A percentile compares a stretch with the other conserved stretches of the same genome.
Conservation (phyloP, 2,113 vertebrate species). For the Monarcha castaneiventris region DNA sequence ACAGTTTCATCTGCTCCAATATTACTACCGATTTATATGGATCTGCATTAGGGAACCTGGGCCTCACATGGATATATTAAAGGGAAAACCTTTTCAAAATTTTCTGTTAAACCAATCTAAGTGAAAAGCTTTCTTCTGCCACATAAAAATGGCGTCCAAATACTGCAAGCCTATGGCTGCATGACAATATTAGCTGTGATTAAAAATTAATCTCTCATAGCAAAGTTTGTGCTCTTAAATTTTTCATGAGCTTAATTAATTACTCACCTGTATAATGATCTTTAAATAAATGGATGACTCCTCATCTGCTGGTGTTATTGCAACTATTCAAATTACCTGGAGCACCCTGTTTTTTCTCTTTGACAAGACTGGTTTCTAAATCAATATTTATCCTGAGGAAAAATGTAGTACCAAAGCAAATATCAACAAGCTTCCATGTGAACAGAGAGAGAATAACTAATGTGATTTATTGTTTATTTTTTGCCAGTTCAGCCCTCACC, state of each 20-base stretch:
- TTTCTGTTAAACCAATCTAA: neutral
- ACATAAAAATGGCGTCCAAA: neutral
- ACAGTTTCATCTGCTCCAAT: neutral
- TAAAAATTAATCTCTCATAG: neutral
- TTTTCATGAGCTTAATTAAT: neutral
- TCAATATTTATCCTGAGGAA: neutral
- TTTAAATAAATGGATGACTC: neutral
- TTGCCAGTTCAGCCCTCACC: neutral
- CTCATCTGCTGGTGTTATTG: neutral
- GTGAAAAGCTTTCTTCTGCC: neutral
- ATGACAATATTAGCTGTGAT: neutral
- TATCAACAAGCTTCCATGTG: neutral
- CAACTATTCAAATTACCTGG: neutral
- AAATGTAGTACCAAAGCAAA: neutral
- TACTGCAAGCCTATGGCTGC: neutral
- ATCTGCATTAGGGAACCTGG: neutral
- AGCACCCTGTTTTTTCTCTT: neutral
- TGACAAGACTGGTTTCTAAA: neutral
- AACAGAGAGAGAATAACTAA: neutral
- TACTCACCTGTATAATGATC: neutral
- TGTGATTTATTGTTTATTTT: neutral
- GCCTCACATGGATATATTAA: neutral
- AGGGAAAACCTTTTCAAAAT: neutral
- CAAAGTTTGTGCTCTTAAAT: neutral
- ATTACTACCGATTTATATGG: neutral